These are phyloP conservation scores for Camelus dromedarius DNA, from an alignment of 2,113 vertebrate species.

Conservation along the genomic window DNA sequence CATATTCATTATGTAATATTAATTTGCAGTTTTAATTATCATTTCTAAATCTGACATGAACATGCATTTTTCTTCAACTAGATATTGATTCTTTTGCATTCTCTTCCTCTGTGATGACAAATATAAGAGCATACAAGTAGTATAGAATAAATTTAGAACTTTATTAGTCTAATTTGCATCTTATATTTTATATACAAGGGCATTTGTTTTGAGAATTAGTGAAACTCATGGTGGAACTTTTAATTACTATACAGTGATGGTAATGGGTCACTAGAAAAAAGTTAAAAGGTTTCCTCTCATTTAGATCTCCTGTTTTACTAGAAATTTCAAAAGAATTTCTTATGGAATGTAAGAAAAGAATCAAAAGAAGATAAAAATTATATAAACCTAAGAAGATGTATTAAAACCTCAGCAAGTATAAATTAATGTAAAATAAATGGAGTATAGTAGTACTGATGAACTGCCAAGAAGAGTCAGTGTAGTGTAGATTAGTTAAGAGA, in stretches of 20 bases:
- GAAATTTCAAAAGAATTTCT: slow-evolving; percentile 51
- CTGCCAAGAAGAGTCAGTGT: neutral
- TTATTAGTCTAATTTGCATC: slow-evolving; percentile 44
- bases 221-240: slow-evolving; percentile 16
- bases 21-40: slow-evolving; percentile 36
- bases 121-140: slow-evolving; percentile 15
- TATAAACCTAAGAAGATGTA: slow-evolving; percentile 8
- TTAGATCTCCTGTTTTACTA: slow-evolving; percentile 54
- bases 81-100: slow-evolving; percentile 6
- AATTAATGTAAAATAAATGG: slow-evolving; percentile 23
- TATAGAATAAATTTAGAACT: slow-evolving; percentile 54
- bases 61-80: slow-evolving; percentile 50
- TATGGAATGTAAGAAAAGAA: slow-evolving; percentile 35
- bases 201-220: slow-evolving; percentile 24
- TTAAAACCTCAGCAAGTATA: slow-evolving; percentile 14
- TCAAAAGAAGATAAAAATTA: slow-evolving; percentile 53
- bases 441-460: neutral
- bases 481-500: neutral
- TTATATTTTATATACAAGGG: neutral
- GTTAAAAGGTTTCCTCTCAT: slow-evolving; percentile 5
- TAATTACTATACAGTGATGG: neutral
- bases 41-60: slow-evolving; percentile 35
- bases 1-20: slow-evolving; percentile 29
- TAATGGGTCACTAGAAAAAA: neutral
- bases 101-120: neutral